phyloP scores from a whole-genome alignment of 1,140 invertebrate species.

The Ylistrum balloti region DNA sequence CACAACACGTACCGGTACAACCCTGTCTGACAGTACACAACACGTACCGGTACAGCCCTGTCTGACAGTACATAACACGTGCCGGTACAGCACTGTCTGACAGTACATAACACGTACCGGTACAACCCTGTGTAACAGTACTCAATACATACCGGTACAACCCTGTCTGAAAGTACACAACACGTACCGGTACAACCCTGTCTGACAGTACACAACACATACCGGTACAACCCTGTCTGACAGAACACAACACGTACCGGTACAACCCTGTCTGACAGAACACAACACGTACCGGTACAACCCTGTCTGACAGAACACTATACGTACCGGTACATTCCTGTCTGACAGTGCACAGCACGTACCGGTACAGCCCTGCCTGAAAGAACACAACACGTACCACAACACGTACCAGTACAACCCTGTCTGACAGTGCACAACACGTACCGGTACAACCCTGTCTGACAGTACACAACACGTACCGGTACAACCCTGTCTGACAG shows the following conservation, averaged over 20 bases:
- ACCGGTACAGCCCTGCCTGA: not conserved
- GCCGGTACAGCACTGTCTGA: not conserved
- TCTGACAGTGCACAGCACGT: not conserved
- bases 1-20: not conserved
- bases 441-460: not conserved
- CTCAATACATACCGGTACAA: not conserved
- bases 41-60: not conserved
- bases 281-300: not conserved
- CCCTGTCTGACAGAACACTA: not conserved
- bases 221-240: not conserved
- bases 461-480: not conserved
- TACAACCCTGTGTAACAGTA: not conserved
- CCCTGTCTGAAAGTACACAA: not conserved
- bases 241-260: not conserved
- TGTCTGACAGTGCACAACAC: not conserved
- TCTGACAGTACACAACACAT: not conserved
- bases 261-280: not conserved
- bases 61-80: not conserved
- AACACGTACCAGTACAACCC: not conserved
- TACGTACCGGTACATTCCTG: not conserved
- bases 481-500: not conserved
- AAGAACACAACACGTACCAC: too few relatives aligned
- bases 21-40: not conserved
- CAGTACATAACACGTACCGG: not conserved
- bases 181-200: not conserved